A percentile compares a stretch with the other conserved stretches of the same genome.
Evolutionary conservation across 2,797 vertebrate species (phyloP).

Genomic region (Sebastes oblongus): DNA sequence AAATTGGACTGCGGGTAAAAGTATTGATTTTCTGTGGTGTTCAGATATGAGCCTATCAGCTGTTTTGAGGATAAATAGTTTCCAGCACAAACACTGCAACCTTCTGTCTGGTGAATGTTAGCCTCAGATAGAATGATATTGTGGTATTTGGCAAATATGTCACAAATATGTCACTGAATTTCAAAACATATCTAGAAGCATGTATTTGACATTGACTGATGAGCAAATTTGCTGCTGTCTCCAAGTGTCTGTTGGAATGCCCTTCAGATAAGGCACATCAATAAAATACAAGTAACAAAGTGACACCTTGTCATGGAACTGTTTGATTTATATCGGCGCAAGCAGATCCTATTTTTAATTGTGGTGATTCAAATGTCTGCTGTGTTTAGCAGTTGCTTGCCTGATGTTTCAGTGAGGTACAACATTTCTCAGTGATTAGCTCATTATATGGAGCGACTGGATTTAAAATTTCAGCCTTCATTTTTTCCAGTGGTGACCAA

Average conservation of each 20-base stretch:
- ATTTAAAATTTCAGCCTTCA: neutral
- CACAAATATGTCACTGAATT: neutral
- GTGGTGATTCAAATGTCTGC: neutral
- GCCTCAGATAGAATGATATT: conserved; percentile 1
- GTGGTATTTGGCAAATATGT: conserved; percentile 3
- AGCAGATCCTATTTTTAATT: neutral
- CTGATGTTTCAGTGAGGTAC: neutral
- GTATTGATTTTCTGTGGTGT: conserved; percentile 45
- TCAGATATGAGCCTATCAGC: conserved; percentile 26
- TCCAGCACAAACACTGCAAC: conserved; percentile 5
- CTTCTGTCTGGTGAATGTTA: neutral
- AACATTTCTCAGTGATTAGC: neutral
- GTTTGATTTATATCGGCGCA: neutral
- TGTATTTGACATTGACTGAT: neutral
- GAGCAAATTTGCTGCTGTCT: neutral
- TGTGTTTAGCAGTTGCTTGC: neutral
- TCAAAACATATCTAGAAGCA: conserved; percentile 1
- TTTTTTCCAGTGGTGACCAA: neutral
- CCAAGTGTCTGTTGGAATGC: neutral
- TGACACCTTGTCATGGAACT: neutral
- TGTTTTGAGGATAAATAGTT: conserved; percentile 28
- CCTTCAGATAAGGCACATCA: neutral
- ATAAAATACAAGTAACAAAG: neutral
- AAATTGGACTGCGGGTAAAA: conserved; percentile 18
- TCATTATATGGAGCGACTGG: neutral